These are phyloP conservation scores for Lepidocolaptes lacrymiger DNA, from an alignment of 2,797 vertebrate genomes.

Conservation along the genomic window DNA sequence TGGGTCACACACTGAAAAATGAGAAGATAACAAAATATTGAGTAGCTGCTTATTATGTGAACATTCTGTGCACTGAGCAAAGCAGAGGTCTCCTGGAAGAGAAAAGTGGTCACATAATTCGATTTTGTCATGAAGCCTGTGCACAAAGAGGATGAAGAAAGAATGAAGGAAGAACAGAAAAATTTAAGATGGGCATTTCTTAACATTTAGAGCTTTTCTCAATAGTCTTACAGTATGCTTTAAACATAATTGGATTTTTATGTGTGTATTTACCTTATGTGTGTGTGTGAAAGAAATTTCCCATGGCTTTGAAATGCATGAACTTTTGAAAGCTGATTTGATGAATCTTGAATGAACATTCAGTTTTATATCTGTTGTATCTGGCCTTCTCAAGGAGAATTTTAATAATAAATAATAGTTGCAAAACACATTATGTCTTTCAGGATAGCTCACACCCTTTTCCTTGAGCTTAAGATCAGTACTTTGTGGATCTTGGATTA, in stretches of 20 bases:
- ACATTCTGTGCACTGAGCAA: neutral
- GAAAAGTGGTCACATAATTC: slow-evolving; percentile 24
- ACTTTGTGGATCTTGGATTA: neutral
- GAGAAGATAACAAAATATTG: slow-evolving; percentile 40
- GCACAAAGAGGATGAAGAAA: neutral
- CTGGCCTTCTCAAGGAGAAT: neutral
- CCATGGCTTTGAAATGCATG: neutral
- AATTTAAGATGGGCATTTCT: neutral
- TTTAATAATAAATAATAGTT: neutral
- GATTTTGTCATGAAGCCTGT: neutral
- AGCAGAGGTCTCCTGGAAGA: slow-evolving; percentile 13
- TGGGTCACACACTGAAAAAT: slow-evolving; percentile 31
- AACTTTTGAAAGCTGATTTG: neutral
- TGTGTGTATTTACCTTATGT: neutral
- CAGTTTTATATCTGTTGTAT: neutral
- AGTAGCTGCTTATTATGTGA: slow-evolving; percentile 43
- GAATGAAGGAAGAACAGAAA: neutral
- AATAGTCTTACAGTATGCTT: neutral
- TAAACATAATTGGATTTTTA: neutral
- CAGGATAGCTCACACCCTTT: neutral
- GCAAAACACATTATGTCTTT: neutral
- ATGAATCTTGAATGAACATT: neutral
- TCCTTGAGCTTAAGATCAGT: neutral
- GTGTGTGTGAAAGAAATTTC: neutral
- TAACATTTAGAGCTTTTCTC: neutral